Evolutionary conservation across 2,888 invertebrate genomes (phyloP).

Genomic region (Hofmannophila pseudospretella): DNA sequence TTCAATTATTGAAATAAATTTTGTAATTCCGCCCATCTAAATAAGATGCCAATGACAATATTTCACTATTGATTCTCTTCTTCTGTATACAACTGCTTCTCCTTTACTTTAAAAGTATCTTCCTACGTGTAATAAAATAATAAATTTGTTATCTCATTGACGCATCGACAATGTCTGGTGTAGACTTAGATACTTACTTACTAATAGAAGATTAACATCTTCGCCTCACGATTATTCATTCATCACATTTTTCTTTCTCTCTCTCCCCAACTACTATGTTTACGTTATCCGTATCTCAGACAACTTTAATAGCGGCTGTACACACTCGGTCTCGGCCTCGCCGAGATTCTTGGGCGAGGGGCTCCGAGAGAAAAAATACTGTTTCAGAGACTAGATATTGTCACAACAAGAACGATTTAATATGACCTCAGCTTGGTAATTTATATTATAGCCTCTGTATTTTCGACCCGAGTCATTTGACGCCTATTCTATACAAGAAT

Average conservation of each 20-base stretch:
- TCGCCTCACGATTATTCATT: conserved; percentile 47
- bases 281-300: conserved; percentile 12
- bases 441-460: too few species aligned
- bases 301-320: too few species aligned
- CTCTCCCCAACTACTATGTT: conserved; percentile 18
- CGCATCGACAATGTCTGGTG: conserved; percentile 5
- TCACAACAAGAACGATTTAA: too few species aligned
- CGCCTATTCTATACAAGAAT: too few species aligned
- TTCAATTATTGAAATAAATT: conserved; percentile 1
- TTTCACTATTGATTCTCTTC: background rate
- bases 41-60: background rate
- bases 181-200: conserved; percentile 13
- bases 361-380: too few species aligned
- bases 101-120: background rate
- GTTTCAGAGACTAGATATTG: too few species aligned
- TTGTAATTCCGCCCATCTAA: background rate
- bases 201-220: conserved; percentile 44
- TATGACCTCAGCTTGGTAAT: too few species aligned
- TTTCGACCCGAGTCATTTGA: too few species aligned
- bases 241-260: conserved; percentile 45
- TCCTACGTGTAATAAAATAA: background rate
- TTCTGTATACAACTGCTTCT: background rate
- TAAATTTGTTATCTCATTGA: background rate
- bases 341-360: too few species aligned
- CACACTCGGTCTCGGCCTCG: too few species aligned